These are phyloP conservation scores for Petrocephalus microphthalmus DNA, from an alignment of 2,113 vertebrate genomes.

Conservation along the genomic window DNA sequence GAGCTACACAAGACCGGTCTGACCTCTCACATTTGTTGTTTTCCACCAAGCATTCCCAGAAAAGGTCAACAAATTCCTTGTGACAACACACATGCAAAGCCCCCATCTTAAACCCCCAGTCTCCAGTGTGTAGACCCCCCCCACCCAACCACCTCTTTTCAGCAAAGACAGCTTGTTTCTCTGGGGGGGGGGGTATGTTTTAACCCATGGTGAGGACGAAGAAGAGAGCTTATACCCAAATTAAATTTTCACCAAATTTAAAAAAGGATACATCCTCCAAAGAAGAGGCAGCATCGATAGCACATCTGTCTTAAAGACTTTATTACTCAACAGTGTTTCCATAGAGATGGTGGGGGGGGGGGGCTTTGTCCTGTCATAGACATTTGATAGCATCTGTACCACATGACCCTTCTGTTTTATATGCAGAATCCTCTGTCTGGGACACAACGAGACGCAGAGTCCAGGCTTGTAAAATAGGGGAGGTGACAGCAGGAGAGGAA, in stretches of 20 bases:
- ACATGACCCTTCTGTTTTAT: neutral
- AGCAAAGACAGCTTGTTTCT: neutral
- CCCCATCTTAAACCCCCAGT: neutral
- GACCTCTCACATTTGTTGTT: conserved; percentile 26
- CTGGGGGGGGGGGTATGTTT: neutral
- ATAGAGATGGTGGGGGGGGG: neutral
- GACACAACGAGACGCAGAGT: conserved; percentile 17
- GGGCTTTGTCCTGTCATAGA: neutral
- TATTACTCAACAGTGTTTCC: neutral
- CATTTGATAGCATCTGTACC: neutral
- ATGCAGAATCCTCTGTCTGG: conserved; percentile 20
- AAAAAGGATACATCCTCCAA: neutral
- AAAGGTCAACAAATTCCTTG: conserved; percentile 67
- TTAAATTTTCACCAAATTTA: neutral
- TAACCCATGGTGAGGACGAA: neutral
- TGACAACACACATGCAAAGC: conserved; percentile 48
- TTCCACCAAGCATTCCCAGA: conserved; percentile 48
- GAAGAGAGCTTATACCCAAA: neutral
- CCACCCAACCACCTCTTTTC: neutral
- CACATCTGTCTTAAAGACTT: neutral
- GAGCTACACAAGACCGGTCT: neutral
- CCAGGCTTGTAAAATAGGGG: neutral
- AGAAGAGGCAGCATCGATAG: neutral
- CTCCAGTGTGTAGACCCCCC: neutral
- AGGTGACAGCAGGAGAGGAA: conserved; percentile 24